A percentile compares a stretch with the other conserved stretches of the same genome.
phyloP scores from a whole-genome alignment of 35 echinoderm and acorn worm species.

The Lytechinus variegatus region DNA sequence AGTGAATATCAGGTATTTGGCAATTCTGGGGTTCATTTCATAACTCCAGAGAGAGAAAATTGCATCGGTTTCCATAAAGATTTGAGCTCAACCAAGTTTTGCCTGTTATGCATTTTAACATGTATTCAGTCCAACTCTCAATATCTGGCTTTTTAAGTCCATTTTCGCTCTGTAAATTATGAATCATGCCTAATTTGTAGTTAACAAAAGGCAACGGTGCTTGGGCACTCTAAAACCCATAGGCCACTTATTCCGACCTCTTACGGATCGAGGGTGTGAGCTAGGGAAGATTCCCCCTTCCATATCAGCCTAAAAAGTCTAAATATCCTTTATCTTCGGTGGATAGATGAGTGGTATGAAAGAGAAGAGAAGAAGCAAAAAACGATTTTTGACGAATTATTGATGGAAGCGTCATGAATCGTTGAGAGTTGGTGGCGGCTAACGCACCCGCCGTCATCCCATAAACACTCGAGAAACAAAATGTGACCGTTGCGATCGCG shows the following conservation, averaged over 20 bases:
- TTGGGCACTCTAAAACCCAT: not conserved
- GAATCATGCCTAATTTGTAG: not conserved
- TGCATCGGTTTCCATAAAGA: not conserved
- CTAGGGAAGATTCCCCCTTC: not conserved
- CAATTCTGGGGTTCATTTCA: not conserved
- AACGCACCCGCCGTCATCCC: conserved; percentile 4
- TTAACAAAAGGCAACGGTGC: conserved; percentile 2
- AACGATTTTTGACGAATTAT: conserved; percentile 39
- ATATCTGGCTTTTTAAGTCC: not conserved
- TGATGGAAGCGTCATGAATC: conserved; percentile 42
- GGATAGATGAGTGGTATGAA: not conserved
- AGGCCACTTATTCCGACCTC: not conserved
- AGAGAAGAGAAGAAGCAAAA: not conserved
- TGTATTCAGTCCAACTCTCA: not conserved
- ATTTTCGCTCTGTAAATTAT: not conserved
- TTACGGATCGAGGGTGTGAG: not conserved
- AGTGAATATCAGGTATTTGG: not conserved
- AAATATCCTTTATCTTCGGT: not conserved
- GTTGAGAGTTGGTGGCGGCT: not conserved
- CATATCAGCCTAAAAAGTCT: not conserved
- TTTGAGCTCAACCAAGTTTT: not conserved
- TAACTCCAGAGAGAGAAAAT: not conserved
- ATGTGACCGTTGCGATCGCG: conserved; percentile 14
- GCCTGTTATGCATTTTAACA: not conserved
- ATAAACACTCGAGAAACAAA: conserved; percentile 50